phyloP scores from a whole-genome alignment of 2,797 vertebrate species.

The Muscicapa comitata region DNA sequence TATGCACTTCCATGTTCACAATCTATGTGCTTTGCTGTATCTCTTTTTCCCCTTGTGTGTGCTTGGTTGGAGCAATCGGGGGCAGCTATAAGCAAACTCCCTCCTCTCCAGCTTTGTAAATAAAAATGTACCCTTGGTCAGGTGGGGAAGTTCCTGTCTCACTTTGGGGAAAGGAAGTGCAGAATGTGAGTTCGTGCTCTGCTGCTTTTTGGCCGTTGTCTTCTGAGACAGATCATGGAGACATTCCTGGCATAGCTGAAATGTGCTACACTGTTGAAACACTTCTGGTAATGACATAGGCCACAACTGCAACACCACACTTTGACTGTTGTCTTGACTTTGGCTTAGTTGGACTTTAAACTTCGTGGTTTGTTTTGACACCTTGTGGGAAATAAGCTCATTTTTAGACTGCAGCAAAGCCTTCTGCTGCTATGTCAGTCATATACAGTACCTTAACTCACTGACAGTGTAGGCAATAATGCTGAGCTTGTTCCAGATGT shows the following conservation, averaged over 20 bases:
- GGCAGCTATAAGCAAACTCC: background rate
- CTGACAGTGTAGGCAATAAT: background rate
- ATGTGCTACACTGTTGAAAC: background rate
- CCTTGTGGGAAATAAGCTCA: background rate
- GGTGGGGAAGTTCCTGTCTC: background rate
- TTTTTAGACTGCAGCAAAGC: background rate
- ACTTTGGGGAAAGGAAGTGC: background rate
- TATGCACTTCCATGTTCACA: accelerated
- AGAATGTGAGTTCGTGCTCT: background rate
- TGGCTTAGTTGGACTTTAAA: background rate
- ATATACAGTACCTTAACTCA: background rate
- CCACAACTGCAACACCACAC: background rate
- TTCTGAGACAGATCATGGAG: background rate
- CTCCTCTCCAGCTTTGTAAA: background rate
- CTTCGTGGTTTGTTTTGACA: background rate
- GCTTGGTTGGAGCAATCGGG: background rate
- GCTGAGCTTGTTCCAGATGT: background rate
- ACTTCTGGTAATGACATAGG: background rate
- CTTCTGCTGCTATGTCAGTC: background rate
- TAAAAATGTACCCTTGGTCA: background rate
- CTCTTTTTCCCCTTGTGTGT: accelerated
- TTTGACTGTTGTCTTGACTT: background rate
- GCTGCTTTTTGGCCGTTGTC: background rate
- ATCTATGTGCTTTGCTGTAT: background rate
- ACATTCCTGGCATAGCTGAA: background rate